These are phyloP conservation scores for Drosophila virilis DNA, from an alignment of 1,140 invertebrate species.

Conservation along the genomic window DNA sequence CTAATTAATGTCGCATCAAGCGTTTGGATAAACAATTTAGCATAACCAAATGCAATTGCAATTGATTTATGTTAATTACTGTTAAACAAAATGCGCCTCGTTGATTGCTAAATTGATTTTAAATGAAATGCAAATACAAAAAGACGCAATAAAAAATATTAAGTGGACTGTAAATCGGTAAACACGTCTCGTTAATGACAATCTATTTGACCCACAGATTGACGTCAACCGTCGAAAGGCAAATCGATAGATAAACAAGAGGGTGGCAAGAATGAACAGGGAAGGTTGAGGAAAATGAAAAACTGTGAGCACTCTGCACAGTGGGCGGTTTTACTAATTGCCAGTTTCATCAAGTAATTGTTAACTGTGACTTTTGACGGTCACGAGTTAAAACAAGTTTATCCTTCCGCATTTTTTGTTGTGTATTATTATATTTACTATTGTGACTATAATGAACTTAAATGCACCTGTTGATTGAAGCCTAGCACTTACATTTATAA, in stretches of 20 bases:
- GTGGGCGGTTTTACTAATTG: neutral
- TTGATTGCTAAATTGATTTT: slow-evolving; percentile 78
- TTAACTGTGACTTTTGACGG: too few species aligned
- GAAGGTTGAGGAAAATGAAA: neutral
- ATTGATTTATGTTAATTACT: slow-evolving; percentile 82
- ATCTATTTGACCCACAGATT: slow-evolving; percentile 60
- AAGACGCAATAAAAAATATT: slow-evolving; percentile 8
- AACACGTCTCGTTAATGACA: slow-evolving; percentile 55
- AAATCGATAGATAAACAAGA: slow-evolving; percentile 11
- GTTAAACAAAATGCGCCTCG: slow-evolving; percentile 71
- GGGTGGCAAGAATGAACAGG: neutral
- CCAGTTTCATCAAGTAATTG: too few species aligned
- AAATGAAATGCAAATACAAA: slow-evolving; percentile 73
- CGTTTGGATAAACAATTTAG: slow-evolving; percentile 60
- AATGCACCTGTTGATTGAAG: too few species aligned
- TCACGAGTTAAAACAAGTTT: too few species aligned
- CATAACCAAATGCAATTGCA: slow-evolving; percentile 54
- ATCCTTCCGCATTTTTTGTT: too few species aligned
- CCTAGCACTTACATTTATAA: too few species aligned
- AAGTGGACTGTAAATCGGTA: slow-evolving; percentile 37
- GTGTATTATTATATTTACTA: too few species aligned
- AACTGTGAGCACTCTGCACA: neutral
- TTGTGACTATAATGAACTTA: too few species aligned
- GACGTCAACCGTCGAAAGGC: slow-evolving; percentile 45
- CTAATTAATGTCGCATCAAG: slow-evolving; percentile 64